These are phyloP conservation scores for Raphicerus campestris DNA, from an alignment of 2,113 vertebrate genomes.

Conservation along the genomic window DNA sequence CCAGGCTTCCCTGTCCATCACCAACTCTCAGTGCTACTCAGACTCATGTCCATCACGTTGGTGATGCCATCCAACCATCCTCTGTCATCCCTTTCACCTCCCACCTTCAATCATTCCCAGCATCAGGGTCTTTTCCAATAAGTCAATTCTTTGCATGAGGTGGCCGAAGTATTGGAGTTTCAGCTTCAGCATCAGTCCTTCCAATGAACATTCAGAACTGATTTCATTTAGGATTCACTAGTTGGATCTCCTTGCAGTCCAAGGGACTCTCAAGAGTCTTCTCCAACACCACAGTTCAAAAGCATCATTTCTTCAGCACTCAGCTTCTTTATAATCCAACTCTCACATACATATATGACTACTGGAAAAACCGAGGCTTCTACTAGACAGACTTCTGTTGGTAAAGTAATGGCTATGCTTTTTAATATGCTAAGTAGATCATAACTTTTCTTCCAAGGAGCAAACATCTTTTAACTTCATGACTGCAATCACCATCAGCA, in stretches of 20 bases:
- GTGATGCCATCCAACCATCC: neutral
- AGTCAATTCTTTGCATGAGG: neutral
- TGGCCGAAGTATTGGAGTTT: neutral
- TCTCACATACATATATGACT: neutral
- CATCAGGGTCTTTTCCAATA: neutral
- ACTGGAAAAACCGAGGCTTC: rapidly evolving
- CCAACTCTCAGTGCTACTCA: neutral
- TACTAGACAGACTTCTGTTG: neutral
- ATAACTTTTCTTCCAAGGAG: neutral
- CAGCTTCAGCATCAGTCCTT: neutral
- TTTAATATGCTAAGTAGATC: neutral
- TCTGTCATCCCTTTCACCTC: rapidly evolving
- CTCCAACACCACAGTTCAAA: neutral
- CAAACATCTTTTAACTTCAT: neutral
- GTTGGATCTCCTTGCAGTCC: neutral
- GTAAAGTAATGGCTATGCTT: neutral
- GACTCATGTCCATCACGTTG: rapidly evolving
- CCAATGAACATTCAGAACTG: neutral
- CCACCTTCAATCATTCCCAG: neutral
- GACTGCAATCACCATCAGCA: neutral
- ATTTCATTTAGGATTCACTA: neutral
- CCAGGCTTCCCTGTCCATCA: neutral
- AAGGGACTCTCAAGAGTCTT: neutral
- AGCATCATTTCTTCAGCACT: neutral
- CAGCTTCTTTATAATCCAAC: neutral